These are phyloP conservation scores for Cherax destructor DNA, from an alignment of 1,140 invertebrate species.

Conservation along the genomic window DNA sequence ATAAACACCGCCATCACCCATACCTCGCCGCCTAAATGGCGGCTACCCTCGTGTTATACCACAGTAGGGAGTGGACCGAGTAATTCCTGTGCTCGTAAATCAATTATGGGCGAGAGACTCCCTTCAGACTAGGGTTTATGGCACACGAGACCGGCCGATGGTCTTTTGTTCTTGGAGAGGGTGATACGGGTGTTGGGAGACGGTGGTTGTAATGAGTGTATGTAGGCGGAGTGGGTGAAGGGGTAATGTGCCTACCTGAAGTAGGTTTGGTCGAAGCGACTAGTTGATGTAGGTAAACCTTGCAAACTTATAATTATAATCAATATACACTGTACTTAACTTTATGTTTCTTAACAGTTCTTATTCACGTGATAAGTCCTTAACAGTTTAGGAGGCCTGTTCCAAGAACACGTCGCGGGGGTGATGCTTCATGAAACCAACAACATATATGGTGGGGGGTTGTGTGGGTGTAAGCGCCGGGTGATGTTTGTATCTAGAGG, in stretches of 20 bases:
- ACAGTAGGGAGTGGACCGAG: background rate
- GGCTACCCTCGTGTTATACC: background rate
- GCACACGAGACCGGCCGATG: background rate
- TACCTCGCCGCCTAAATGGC: background rate
- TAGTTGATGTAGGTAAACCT: no score
- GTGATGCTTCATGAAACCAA: no score
- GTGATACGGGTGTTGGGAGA: background rate
- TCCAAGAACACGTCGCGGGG: no score
- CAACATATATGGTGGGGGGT: no score
- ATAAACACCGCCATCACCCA: background rate
- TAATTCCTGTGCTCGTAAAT: background rate
- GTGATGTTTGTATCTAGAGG: no score
- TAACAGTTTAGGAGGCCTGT: no score
- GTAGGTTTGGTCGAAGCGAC: no score
- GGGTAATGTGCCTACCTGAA: background rate
- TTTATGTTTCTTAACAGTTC: no score
- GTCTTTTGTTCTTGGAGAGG: background rate
- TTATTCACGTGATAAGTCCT: no score
- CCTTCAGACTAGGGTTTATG: background rate
- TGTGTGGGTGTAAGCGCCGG: no score
- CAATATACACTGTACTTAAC: no score
- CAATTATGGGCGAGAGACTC: background rate
- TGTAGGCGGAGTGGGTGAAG: background rate
- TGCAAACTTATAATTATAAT: no score
- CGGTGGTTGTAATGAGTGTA: background rate